Percentiles rank a stretch among this genome's conserved stretches.
Conservation (phyloP, 2,888 invertebrate species). For the Balanococcus diminutus region DNA sequence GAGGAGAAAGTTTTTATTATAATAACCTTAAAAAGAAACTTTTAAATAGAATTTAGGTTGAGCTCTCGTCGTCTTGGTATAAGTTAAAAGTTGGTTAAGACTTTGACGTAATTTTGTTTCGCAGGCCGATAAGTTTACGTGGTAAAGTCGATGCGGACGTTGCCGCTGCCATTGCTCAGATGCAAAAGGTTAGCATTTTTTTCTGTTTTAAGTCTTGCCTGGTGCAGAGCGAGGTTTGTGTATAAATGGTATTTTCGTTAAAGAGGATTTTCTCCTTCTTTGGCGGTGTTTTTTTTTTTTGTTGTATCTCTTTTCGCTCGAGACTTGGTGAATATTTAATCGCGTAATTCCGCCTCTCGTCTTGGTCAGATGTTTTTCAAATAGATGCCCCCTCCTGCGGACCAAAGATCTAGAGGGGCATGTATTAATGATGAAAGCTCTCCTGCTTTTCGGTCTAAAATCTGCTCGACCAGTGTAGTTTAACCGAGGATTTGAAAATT, state of each 20-base stretch:
- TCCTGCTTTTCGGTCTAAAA: not conserved
- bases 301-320: not conserved
- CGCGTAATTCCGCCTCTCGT: slow-evolving; percentile 3
- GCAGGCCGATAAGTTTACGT: slow-evolving; percentile 16
- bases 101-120: slow-evolving; percentile 38
- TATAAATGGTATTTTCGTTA: slow-evolving; percentile 3
- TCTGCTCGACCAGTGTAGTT: no score
- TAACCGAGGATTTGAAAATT: slow-evolving; percentile 30
- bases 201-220: not conserved
- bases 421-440: not conserved
- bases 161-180: not conserved
- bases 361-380: not conserved
- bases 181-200: not conserved
- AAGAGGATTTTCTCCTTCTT: not conserved
- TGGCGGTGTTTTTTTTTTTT: not conserved
- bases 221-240: not conserved
- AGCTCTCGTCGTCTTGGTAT: slow-evolving; percentile 6
- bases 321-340: slow-evolving; percentile 17
- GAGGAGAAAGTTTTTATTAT: slow-evolving; percentile 28
- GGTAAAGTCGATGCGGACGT: not conserved
- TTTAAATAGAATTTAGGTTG: slow-evolving; percentile 42
- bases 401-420: no score
- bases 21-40: slow-evolving; percentile 44
- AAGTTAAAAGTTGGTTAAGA: slow-evolving; percentile 32
- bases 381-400: not conserved